Evolutionary conservation across 1,140 invertebrate genomes (phyloP).

Genomic region (Trissolcus basalis): DNA sequence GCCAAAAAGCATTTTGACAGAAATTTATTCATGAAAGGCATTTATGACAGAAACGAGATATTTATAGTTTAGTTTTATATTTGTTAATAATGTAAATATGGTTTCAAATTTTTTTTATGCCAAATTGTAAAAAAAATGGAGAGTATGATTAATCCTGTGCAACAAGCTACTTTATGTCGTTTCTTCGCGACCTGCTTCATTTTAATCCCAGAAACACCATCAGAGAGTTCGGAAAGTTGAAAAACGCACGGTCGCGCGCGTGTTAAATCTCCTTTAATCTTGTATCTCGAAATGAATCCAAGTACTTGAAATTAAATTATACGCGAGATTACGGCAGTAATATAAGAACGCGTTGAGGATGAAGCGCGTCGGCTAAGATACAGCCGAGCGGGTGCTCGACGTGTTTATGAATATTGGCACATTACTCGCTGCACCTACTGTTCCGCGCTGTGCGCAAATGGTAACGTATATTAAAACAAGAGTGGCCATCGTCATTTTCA

Average conservation of each 20-base stretch:
- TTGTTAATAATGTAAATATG: constrained; percentile 17
- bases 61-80: constrained; percentile 42
- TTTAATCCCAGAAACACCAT: constrained; percentile 21
- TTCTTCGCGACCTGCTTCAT: constrained; percentile 8
- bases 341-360: constrained; percentile 59
- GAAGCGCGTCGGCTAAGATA: constrained; percentile 64
- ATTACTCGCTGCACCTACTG: constrained; percentile 54
- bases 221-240: constrained; percentile 22
- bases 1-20: too few relatives aligned
- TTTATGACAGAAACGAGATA: too few relatives aligned
- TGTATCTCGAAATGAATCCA: constrained; percentile 53
- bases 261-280: constrained; percentile 58
- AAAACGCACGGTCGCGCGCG: constrained; percentile 43
- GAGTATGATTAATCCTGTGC: constrained; percentile 34
- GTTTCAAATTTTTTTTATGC: constrained; percentile 15
- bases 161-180: constrained; percentile 1
- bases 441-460: constrained; percentile 33
- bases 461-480: constrained; percentile 40
- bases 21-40: too few relatives aligned
- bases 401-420: constrained; percentile 72
- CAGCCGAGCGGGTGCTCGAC: constrained; percentile 63
- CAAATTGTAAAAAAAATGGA: too few relatives aligned
- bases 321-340: constrained; percentile 53
- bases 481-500: constrained; percentile 8
- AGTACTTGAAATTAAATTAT: constrained; percentile 57